Conservation (phyloP, 2,113 vertebrate species). For the Asarcornis scutulata region DNA sequence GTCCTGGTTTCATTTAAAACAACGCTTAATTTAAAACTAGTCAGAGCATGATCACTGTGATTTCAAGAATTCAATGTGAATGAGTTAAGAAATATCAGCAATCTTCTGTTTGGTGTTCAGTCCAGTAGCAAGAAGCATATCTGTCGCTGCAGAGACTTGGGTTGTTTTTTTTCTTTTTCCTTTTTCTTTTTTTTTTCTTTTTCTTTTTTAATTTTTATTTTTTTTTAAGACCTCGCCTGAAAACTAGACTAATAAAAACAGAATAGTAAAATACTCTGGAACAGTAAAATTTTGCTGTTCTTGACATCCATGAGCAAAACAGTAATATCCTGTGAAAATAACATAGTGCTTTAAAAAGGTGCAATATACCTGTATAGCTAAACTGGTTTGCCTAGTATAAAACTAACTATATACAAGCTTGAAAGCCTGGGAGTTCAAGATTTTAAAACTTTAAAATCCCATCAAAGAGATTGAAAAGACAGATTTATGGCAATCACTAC, state of each 20-base stretch:
- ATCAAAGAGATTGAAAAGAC: constrained; percentile 80
- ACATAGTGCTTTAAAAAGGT: constrained; percentile 84
- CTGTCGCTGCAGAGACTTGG: constrained; percentile 68
- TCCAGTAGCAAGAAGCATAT: constrained; percentile 71
- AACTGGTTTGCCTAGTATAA: constrained; percentile 79
- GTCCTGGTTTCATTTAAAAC: constrained; percentile 58
- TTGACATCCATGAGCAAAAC: constrained; percentile 85
- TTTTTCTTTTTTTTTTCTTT: constrained; percentile 57
- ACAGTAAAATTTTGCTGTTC: constrained; percentile 81
- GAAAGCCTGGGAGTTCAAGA: constrained; percentile 79
- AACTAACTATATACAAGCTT: constrained; percentile 84
- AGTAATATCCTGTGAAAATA: constrained; percentile 82
- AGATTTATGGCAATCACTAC: constrained; percentile 82
- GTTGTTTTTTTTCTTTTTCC: constrained; percentile 59
- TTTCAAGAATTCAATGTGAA: constrained; percentile 75
- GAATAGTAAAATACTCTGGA: constrained; percentile 82
- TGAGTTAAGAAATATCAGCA: constrained; percentile 70
- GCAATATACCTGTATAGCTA: constrained; percentile 80
- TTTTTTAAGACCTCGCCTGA: constrained; percentile 78
- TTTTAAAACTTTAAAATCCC: constrained; percentile 82
- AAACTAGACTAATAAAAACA: constrained; percentile 82
- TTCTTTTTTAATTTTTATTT: constrained; percentile 39
- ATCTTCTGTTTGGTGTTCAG: constrained; percentile 66
- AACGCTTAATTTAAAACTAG: constrained; percentile 65
- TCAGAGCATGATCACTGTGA: constrained; percentile 67